Base-by-base conservation (phyloP, 1,140 invertebrate genomes). In the Sminthurinus signatus region DNA sequence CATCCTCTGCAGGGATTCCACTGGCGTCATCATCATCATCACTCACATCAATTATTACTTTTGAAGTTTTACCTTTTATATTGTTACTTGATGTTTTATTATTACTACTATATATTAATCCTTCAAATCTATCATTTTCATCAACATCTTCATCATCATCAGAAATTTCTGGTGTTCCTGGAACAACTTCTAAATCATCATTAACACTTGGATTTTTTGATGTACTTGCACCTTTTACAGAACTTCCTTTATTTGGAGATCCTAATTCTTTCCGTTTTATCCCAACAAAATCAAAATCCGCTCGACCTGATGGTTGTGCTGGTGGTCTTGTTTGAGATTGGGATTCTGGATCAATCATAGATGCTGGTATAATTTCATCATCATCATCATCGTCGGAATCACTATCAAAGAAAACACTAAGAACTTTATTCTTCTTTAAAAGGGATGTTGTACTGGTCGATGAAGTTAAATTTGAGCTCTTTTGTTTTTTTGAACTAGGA, bases 361-460 rank as follows among this genome's bases (percentile, higher is more conserved):
- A 8, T 46, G 19, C 5, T n/a, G 19, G 44, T 19, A 46, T 46
- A 5, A 46, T 21, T n/a, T 46, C 44, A 17, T n/a, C 15, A 46
- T 52, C 50, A 28, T 52, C 50, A 10, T 52, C 50, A 52, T 52
- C 50, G 4, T 52, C 50, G 2, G 19, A 25, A n/a, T 52, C 50
- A 52, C 23, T 52, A 4, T 28, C 10, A n/a, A 52, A 52, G 25
- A 52, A 17, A 8, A 25, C 50, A 52, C 27, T 25, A 10, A 52
- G 27, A 19, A 25, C 27, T n/a, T 48, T 48, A n/a, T 10, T n/a
- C 44, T 25, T 48, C 5, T 4, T 48, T n/a, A n/a, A 19, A n/a
- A 5, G 10, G 10, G n/a, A n/a, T 42, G 10, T 42, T n/a, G n/a
- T 42, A 12, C 39, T 42, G 10, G 39, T n/a, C 17, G 4, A 19